These are phyloP conservation scores for Ectropis crepuscularia DNA, from an alignment of 2,888 invertebrate species.

Conservation along the genomic window DNA sequence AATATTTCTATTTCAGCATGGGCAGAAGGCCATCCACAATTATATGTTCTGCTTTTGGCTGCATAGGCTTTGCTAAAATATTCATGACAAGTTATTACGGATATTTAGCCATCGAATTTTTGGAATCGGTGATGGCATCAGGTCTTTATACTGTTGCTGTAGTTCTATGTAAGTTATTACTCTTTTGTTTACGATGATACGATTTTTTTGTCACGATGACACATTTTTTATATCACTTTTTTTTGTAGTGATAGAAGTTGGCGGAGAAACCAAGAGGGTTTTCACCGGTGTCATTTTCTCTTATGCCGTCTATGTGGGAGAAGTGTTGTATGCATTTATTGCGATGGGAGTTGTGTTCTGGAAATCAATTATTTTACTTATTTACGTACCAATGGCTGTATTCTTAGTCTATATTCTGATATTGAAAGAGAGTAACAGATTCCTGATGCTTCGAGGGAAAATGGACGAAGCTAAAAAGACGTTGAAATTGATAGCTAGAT, in stretches of 20 bases:
- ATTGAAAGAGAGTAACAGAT: conserved; percentile 67
- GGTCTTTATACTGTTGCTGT: conserved; percentile 71
- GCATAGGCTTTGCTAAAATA: conserved; percentile 64
- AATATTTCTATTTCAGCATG: conserved; percentile 54
- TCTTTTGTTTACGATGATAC: background rate
- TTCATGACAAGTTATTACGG: conserved; percentile 61
- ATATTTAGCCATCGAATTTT: conserved; percentile 64
- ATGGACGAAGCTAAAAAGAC: conserved; percentile 61
- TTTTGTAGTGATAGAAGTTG: conserved; percentile 72
- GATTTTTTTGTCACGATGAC: too few species aligned
- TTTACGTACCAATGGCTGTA: conserved; percentile 62
- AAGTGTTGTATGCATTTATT: conserved; percentile 64
- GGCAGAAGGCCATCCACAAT: conserved; percentile 71
- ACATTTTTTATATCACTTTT: too few species aligned
- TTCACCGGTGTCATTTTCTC: conserved; percentile 68
- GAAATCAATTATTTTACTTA: conserved; percentile 64
- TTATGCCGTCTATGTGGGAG: conserved; percentile 68
- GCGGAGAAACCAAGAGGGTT: conserved; percentile 68
- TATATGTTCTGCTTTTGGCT: conserved; percentile 64
- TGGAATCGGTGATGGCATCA: conserved; percentile 67
- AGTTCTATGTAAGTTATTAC: conserved; percentile 64
- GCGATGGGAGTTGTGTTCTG: conserved; percentile 68
- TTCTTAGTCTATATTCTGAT: conserved; percentile 58
- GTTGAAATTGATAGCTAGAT: conserved; percentile 55
- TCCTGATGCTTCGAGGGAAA: conserved; percentile 68